phyloP scores from a whole-genome alignment of 2,797 vertebrate species.

The Nothura maculosa region DNA sequence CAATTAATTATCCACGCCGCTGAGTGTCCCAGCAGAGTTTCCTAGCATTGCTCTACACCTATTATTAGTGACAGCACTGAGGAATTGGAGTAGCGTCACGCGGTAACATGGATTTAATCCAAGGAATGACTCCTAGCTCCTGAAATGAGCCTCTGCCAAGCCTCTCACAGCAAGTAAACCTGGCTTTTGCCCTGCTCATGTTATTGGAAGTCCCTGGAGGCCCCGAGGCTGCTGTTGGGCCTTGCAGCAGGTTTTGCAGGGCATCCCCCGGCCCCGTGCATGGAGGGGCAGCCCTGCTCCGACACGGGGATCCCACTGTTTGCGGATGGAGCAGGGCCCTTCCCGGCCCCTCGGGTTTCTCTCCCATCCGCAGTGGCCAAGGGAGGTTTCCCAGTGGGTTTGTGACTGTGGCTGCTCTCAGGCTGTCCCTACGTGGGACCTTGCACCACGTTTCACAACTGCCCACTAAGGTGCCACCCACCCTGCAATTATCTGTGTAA shows the following conservation, averaged over 20 bases:
- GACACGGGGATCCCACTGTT: neutral
- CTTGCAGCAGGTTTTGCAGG: neutral
- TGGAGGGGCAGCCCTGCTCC: neutral
- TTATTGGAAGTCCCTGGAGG: neutral
- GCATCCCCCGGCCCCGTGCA: neutral
- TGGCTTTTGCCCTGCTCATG: neutral
- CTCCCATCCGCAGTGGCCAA: too few relatives aligned
- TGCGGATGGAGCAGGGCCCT: neutral
- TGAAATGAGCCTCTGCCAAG: neutral
- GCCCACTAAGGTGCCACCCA: neutral
- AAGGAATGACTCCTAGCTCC: slow-evolving; percentile 24
- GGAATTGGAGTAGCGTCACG: slow-evolving; percentile 42
- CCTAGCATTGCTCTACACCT: neutral
- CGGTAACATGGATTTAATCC: slow-evolving; percentile 45
- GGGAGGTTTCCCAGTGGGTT: too few relatives aligned
- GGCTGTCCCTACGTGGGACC: neutral
- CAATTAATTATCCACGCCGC: neutral
- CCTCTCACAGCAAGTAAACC: neutral
- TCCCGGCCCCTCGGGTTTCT: too few relatives aligned
- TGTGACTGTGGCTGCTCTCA: neutral
- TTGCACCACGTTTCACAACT: neutral
- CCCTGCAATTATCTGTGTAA: neutral
- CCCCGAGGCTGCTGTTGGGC: neutral
- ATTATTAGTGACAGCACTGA: neutral
- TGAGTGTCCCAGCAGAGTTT: neutral